A percentile compares a stretch with the other conserved stretches of the same genome.
phyloP scores from a whole-genome alignment of 2,888 invertebrate genomes.

The Therioaphis trifolii region DNA sequence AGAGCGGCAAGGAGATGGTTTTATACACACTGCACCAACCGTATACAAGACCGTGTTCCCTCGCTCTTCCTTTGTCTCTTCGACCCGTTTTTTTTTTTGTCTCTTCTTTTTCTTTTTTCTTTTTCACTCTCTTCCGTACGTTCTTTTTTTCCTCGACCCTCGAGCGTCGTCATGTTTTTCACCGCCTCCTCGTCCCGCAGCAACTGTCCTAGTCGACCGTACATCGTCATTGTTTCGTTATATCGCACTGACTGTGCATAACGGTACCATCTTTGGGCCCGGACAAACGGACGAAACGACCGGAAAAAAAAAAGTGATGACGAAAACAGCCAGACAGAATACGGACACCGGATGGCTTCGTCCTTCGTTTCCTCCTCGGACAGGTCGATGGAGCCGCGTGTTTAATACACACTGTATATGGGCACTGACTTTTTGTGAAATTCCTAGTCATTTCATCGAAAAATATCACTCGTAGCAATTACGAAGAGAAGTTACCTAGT shows the following conservation, averaged over 20 bases:
- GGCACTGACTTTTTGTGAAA: too few species aligned
- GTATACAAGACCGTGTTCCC: background rate
- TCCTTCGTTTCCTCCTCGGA: too few species aligned
- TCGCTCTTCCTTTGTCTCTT: background rate
- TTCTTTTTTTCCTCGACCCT: background rate
- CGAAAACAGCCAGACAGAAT: background rate
- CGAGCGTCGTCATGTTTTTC: background rate
- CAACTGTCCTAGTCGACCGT: background rate
- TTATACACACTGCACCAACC: background rate
- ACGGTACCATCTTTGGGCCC: background rate
- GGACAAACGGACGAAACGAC: background rate
- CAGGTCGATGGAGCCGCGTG: too few species aligned
- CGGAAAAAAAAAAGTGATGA: conserved; percentile 1
- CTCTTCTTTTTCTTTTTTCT: background rate
- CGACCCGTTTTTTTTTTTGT: background rate
- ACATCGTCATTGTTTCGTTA: background rate
- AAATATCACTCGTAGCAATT: too few species aligned
- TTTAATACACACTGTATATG: too few species aligned
- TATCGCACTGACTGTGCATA: background rate
- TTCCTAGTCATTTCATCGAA: too few species aligned
- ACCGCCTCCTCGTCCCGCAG: background rate
- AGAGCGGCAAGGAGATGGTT: background rate
- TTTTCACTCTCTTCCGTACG: too few species aligned
- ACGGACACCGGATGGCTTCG: background rate
- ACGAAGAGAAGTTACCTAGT: too few species aligned